Conservation (phyloP, 2,797 vertebrate species). For the Pempheris klunzingeri region DNA sequence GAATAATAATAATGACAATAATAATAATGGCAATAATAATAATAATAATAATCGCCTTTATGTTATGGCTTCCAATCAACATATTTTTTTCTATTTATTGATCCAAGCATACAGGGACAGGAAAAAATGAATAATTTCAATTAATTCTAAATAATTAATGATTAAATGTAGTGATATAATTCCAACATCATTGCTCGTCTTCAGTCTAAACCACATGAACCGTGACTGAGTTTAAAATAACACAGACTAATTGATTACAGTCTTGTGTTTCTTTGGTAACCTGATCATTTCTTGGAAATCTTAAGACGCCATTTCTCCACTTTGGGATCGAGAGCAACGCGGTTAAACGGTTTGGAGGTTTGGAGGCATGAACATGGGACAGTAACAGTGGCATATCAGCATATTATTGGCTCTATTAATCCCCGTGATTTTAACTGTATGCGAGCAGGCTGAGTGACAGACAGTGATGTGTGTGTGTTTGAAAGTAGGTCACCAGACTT, state of each 20-base stretch:
- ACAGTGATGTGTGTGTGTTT: constrained; percentile 1
- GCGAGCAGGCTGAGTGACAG: background rate
- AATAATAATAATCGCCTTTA: background rate
- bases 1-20: constrained; percentile 20
- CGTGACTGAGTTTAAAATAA: background rate
- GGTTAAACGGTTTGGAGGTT: background rate
- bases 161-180: background rate
- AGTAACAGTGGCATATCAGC: background rate
- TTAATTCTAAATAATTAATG: background rate
- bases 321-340: background rate
- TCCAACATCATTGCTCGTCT: background rate
- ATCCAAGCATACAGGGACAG: background rate
- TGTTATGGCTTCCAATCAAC: constrained; percentile 14
- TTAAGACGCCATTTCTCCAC: background rate
- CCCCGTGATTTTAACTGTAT: background rate
- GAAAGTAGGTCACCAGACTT: constrained; percentile 64
- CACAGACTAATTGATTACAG: background rate
- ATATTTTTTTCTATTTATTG: background rate
- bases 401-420: constrained; percentile 19
- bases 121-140: background rate
- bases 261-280: background rate
- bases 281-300: background rate
- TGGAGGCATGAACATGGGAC: background rate
- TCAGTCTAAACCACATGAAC: background rate
- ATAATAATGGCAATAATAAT: constrained; percentile 39